Conservation (phyloP, 2,113 vertebrate species). For the Anolis carolinensis region DNA sequence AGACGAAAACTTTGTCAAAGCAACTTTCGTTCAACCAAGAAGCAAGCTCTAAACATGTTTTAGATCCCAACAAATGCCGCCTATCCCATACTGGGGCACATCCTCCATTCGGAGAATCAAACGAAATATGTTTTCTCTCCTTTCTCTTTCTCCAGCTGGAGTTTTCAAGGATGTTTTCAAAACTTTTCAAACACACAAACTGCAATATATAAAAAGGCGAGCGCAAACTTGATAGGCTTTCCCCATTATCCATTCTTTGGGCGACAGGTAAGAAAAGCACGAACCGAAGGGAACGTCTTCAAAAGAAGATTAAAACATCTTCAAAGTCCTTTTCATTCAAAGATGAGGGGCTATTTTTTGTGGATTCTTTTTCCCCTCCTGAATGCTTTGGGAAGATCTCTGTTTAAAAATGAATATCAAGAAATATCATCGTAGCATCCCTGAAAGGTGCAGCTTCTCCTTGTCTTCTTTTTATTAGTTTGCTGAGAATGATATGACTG, state of each 20-base stretch:
- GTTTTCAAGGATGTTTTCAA: not conserved
- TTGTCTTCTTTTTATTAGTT: not conserved
- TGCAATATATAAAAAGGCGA: not conserved
- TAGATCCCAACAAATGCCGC: not conserved
- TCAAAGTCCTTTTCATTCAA: not conserved
- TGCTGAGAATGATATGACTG: not conserved
- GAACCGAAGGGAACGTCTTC: not conserved
- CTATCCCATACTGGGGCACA: not conserved
- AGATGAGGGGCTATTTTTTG: not conserved
- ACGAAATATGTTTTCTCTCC: not conserved
- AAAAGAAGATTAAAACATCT: not conserved
- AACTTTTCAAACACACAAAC: not conserved
- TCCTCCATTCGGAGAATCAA: not conserved
- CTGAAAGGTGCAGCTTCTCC: not conserved
- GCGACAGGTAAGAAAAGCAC: not conserved
- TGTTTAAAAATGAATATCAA: not conserved
- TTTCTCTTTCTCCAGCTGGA: not conserved
- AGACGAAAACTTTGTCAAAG: too few relatives aligned
- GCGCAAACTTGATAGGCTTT: not conserved
- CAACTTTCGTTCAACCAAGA: too few relatives aligned
- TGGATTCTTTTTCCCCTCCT: too few relatives aligned
- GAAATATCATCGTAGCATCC: not conserved
- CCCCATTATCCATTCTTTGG: not conserved
- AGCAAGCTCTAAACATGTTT: too few relatives aligned
- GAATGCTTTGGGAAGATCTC: not conserved